Conservation (phyloP, 2,888 invertebrate species). For the Hartigia nigra region DNA sequence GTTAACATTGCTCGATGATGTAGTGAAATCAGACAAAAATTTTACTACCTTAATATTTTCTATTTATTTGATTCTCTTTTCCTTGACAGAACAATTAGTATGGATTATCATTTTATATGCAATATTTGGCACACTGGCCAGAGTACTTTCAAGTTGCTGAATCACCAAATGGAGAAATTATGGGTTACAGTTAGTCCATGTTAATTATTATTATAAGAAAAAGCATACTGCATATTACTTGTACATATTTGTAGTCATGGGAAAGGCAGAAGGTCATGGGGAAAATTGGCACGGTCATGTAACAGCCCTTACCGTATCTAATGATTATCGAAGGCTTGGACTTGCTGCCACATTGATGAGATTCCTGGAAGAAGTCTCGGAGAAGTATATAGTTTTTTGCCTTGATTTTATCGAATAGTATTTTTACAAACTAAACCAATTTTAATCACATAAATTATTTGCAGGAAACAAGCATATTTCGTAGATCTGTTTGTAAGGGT, state of each 20-base stretch:
- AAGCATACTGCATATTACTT: background rate
- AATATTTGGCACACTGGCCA: constrained; percentile 98
- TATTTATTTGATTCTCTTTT: constrained; percentile 19
- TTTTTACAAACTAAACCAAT: background rate
- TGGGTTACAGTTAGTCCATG: constrained; percentile 93
- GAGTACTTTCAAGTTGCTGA: constrained; percentile 98
- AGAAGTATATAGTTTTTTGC: constrained; percentile 75
- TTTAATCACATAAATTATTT: constrained; percentile 50
- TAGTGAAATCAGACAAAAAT: background rate
- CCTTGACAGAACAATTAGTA: constrained; percentile 67
- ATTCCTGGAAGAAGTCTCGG: constrained; percentile 94
- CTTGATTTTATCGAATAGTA: background rate
- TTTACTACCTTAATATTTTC: background rate
- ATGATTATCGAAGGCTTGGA: constrained; percentile 91
- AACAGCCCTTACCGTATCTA: constrained; percentile 96
- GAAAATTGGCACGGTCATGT: constrained; percentile 99
- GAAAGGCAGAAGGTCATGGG: constrained; percentile 95
- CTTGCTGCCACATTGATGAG: constrained; percentile 94
- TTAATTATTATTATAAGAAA: background rate
- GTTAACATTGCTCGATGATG: background rate
- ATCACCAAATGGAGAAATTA: constrained; percentile 94
- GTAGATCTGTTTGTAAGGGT: constrained; percentile 98
- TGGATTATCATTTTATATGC: constrained; percentile 95
- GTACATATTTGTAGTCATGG: constrained; percentile 85
- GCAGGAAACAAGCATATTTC: constrained; percentile 94